A percentile compares a stretch with the other conserved stretches of the same genome.
phyloP scores from a whole-genome alignment of 2,888 invertebrate species.

The Brachycybe producta region DNA sequence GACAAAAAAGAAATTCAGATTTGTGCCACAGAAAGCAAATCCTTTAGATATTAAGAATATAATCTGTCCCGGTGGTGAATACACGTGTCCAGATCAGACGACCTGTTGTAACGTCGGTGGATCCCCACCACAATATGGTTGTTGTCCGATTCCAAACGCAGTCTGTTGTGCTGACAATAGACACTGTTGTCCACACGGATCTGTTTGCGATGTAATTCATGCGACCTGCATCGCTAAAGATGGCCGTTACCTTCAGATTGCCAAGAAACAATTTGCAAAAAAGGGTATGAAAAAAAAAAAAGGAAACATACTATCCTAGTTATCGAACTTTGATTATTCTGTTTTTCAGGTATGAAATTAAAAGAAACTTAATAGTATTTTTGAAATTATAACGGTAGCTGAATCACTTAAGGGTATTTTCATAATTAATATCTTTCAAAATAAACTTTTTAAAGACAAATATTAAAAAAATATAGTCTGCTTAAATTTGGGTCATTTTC shows the following conservation, averaged over 20 bases:
- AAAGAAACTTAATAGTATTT: neutral
- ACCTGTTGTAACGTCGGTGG: conserved; percentile 5
- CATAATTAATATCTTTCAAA: too few relatives aligned
- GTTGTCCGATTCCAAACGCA: conserved; percentile 13
- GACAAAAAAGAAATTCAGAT: neutral
- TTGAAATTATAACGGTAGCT: too few relatives aligned
- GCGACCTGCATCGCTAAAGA: conserved; percentile 1
- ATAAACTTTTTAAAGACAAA: too few relatives aligned
- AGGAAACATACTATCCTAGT: neutral
- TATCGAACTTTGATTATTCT: neutral
- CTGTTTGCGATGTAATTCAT: conserved; percentile 4
- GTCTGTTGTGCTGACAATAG: conserved; percentile 11
- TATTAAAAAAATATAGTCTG: too few relatives aligned
- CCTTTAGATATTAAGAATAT: conserved; percentile 1
- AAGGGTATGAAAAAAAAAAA: neutral
- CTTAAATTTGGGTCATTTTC: too few relatives aligned
- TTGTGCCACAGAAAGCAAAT: neutral
- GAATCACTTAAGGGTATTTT: too few relatives aligned
- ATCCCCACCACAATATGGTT: neutral
- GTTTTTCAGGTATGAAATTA: neutral
- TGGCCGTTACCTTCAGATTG: conserved; percentile 7
- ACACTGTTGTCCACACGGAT: conserved; percentile 14
- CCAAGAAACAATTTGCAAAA: neutral
- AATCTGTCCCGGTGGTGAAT: conserved; percentile 21
- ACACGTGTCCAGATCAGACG: conserved; percentile 8